Conservation (phyloP, 2,888 invertebrate genomes). For the Magallana nippona region DNA sequence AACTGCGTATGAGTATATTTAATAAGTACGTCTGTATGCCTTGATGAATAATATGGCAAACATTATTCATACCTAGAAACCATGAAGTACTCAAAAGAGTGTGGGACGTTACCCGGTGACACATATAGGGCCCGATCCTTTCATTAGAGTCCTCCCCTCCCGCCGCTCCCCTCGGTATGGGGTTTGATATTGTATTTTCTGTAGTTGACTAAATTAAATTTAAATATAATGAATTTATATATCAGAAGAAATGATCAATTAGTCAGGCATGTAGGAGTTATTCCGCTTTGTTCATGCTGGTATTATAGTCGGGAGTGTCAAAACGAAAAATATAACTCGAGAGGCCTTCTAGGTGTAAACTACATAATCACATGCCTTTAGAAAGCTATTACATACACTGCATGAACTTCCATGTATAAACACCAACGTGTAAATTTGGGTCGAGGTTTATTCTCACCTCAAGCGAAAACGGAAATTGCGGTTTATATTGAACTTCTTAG, state of each 20-base stretch:
- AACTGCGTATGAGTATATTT: background rate
- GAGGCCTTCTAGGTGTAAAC: constrained; percentile 11
- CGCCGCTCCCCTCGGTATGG: background rate
- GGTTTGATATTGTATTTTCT: background rate
- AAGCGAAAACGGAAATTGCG: constrained; percentile 32
- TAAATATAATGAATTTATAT: too few species aligned
- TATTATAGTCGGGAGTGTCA: background rate
- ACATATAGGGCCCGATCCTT: background rate
- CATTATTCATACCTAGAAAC: constrained; percentile 3
- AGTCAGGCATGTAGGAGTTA: too few species aligned
- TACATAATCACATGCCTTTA: background rate
- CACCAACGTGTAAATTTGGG: constrained; percentile 11
- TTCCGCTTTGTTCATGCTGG: too few species aligned
- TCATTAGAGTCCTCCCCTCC: background rate
- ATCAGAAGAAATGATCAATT: too few species aligned
- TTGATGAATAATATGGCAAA: background rate
- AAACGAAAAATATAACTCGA: background rate
- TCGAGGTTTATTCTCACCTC: constrained; percentile 29
- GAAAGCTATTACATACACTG: background rate
- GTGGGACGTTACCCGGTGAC: background rate
- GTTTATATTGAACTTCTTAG: constrained; percentile 24
- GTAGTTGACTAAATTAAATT: too few species aligned
- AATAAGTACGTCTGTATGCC: background rate
- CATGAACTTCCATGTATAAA: constrained; percentile 10
- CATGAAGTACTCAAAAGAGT: background rate